Evolutionary conservation across 2,888 invertebrate genomes (phyloP), one percentile per base, ranked within the genome.

Genomic region (Meloe dianella): DNA sequence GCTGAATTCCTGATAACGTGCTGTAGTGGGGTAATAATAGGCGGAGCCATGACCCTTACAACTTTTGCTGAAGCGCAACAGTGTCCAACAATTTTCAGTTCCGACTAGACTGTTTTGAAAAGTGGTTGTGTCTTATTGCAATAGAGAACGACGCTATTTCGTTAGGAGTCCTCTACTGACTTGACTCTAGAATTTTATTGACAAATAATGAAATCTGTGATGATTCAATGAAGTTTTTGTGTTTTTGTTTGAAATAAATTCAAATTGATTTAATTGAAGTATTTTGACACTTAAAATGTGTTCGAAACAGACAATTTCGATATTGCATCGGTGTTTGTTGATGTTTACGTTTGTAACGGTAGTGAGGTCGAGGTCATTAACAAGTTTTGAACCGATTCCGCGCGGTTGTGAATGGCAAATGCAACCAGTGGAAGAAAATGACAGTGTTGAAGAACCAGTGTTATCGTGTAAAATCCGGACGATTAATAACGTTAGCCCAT

Each of bases 331-430:
- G 70, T 60, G 76, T 71, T 66, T 79, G 61, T 57, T 61, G 22
- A 61, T 68, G 63, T 57, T 68, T 64, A 67, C 77, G 64, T 41
- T 73, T 58, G 65, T 77, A 61, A 72, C 74, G 66, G 30, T 65
- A 51, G 80, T 79, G 67, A 73, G 70, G 71, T 75, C 77, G 8
- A 75, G 82, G 64, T 81, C 82, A 67, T 79, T 84, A 66, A 80
- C 80, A 10, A 81, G 78, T 74, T 85, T 87, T 79, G 88, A 89
- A 75, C 89, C 89, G 81, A 88, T 89, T 67, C 91, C 91, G 75
- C 88, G 87, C 82, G 91, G 91, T 79, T 92, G 92, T 85, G 89
- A 89, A 78, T 91, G 91, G 88, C 87, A 88, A 79, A 86, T 88
- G 81, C 87, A 87, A 82, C 86, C 84, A 75, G 85, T 85, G 64